These are phyloP conservation scores for Anolis sagrei DNA, from an alignment of 2,113 vertebrate species.

Conservation along the genomic window DNA sequence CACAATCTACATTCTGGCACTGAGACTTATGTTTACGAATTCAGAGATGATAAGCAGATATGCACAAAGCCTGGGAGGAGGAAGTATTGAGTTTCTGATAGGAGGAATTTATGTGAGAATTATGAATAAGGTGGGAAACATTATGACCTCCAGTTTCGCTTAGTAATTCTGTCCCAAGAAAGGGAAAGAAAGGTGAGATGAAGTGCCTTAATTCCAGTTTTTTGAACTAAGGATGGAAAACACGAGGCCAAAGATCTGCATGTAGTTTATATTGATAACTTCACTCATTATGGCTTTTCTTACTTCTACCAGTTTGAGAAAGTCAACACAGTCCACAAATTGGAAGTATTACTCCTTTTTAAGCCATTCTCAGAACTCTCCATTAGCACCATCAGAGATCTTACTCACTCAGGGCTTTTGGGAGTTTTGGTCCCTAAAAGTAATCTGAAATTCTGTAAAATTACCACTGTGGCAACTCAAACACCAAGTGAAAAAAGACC, in stretches of 20 bases:
- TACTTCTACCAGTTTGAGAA: no score
- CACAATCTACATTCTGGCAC: background rate
- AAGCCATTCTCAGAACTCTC: no score
- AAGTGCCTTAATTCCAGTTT: background rate
- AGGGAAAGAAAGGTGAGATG: background rate
- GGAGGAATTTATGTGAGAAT: background rate
- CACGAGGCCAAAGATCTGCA: no score
- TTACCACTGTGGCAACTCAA: no score
- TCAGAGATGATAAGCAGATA: background rate
- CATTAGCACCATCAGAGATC: no score
- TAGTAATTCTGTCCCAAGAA: background rate
- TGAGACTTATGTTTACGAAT: background rate
- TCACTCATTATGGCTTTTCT: background rate
- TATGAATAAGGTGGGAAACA: background rate
- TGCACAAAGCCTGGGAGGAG: background rate
- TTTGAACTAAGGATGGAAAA: background rate
- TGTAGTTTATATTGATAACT: background rate
- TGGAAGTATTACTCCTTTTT: no score
- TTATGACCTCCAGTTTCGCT: background rate
- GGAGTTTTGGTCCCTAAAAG: no score
- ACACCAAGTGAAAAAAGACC: no score
- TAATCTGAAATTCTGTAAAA: no score
- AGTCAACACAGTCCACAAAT: no score
- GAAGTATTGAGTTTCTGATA: background rate
- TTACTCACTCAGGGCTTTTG: no score